Evolutionary conservation across 2,113 vertebrate species (phyloP).

Genomic region (Gopherus evgoodei): DNA sequence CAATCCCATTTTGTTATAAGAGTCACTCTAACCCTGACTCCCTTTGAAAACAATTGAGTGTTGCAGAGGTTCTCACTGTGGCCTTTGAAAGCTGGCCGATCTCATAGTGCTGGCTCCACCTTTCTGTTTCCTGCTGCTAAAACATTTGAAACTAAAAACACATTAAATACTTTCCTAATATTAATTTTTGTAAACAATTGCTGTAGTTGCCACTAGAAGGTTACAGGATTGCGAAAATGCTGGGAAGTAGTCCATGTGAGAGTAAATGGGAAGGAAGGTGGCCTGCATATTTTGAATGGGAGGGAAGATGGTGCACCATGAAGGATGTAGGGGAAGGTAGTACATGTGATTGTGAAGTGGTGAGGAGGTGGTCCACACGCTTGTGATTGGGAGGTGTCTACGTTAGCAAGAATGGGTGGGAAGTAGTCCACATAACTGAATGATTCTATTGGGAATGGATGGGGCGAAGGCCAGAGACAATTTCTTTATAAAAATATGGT

Average conservation of each 20-base stretch:
- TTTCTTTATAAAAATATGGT: not conserved
- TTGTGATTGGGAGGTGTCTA: not conserved
- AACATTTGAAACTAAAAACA: not conserved
- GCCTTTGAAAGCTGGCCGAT: not conserved
- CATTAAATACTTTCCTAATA: not conserved
- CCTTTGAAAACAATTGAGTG: not conserved
- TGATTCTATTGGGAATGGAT: not conserved
- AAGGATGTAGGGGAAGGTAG: not conserved
- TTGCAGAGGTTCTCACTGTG: not conserved
- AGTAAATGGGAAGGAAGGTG: not conserved
- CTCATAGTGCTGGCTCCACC: not conserved
- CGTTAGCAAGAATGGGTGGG: not conserved
- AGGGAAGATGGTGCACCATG: rapidly evolving
- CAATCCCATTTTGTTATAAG: not conserved
- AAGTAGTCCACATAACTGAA: not conserved
- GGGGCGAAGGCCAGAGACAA: not conserved
- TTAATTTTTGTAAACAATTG: not conserved
- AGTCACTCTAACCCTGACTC: not conserved
- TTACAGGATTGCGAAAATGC: not conserved
- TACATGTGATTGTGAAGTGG: not conserved
- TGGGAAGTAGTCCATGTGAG: not conserved
- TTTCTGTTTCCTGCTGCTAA: not conserved
- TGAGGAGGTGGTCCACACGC: rapidly evolving
- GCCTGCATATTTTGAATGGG: not conserved
- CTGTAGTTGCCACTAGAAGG: not conserved